Evolutionary conservation across 2,888 invertebrate species (phyloP), one percentile per base, ranked within the genome.

Genomic region (Scrobipalpa atriplicella): DNA sequence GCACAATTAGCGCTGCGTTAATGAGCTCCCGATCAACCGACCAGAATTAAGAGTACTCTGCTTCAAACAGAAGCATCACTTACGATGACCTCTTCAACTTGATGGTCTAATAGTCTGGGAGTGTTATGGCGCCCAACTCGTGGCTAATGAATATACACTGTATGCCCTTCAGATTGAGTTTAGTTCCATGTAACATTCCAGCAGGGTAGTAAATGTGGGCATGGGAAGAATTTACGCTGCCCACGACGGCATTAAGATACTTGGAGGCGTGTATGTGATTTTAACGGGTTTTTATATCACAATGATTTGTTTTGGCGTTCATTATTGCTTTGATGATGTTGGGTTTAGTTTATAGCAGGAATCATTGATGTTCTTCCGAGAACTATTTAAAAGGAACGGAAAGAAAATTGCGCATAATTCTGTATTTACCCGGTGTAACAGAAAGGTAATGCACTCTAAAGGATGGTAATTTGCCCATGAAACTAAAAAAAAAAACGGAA

Each of bases 1-100:
- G 82, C 78, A 85, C 85, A 91, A 91, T 92, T 91, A 90, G 87
- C 86, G 83, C 79, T 81, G 75, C 78, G 89, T 89, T 91, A 91
- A 91, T 90, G 89, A 89, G 87, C 82, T 86, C 78, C 78, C 81
- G 82, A 76, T 81, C 81, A 86, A 75, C 80, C 86, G 82, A 66
- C 83, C 76, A 83, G 80, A 81, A 85, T 75, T 71, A 73, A 80
- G 75, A 75, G 69, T 69, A 69, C 2, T 74, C 58, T 67, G 67
- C 70, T 66, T 68, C 69, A 67, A 69, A 71, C 72, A 75, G 67
- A 54, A 70, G 71, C 74, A 71, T 67, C 72, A 10, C 67, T 67
- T 69, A 72, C 67, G 71, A 75, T 74, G 77, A 76, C 75, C 85
- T 81, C 78, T 84, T 76, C 68, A 79, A 84, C 70, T 83, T 78